A percentile compares a stretch with the other conserved stretches of the same genome.
Conservation (phyloP, 2,797 vertebrate genomes). For the Darevskia nairensis region DNA sequence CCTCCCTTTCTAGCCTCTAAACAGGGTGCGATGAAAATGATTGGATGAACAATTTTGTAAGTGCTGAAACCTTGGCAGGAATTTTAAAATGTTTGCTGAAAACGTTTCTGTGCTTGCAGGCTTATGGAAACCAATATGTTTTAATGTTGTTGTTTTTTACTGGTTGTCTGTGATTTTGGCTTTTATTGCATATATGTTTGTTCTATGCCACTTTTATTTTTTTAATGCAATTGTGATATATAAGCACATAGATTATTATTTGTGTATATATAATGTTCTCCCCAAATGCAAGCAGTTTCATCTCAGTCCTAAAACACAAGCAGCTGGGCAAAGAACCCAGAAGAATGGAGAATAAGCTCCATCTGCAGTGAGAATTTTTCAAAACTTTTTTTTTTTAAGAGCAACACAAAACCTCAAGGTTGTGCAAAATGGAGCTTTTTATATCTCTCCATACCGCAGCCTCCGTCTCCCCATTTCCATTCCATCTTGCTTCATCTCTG, state of each 20-base stretch:
- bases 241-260: too few relatives aligned
- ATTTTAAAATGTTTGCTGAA: too few relatives aligned
- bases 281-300: background rate
- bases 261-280: too few relatives aligned
- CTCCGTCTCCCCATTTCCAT: background rate
- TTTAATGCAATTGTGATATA: too few relatives aligned
- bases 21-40: background rate
- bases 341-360: background rate
- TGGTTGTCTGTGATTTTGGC: too few relatives aligned
- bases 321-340: background rate
- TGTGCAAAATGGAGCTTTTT: background rate
- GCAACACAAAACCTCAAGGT: fast-evolving
- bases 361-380: background rate
- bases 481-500: background rate
- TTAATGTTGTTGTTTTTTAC: background rate
- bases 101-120: too few relatives aligned
- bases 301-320: background rate
- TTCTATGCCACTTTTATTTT: too few relatives aligned
- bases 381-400: background rate
- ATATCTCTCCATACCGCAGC: conserved; percentile 5
- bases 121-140: too few relatives aligned
- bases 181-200: too few relatives aligned
- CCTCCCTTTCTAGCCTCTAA: too few relatives aligned
- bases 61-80: background rate
- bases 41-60: background rate